Base-by-base conservation (phyloP, 1,140 invertebrate species). In the Diorhabda carinulata region DNA sequence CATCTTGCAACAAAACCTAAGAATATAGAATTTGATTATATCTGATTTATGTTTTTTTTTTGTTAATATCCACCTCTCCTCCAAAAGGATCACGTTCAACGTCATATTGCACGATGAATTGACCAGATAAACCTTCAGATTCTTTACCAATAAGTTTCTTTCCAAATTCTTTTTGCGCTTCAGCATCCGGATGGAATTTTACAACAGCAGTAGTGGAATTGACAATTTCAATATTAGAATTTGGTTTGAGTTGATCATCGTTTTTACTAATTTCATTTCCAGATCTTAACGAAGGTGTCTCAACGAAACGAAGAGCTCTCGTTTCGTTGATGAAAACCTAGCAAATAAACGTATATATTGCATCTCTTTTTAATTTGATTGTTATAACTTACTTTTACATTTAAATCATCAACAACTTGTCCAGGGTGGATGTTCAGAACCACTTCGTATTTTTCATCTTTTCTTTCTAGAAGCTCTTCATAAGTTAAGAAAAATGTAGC, bases 31-130 rank as follows among this genome's bases (percentile, higher is more conserved):
- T 25, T 25, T 25, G 25, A 25, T 25, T 25, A 25, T 25, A 25
- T 25, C 25, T 25, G 57, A 2, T 8, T n/a, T 3, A 52, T 52
- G 47, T 52, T 52, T 52, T 6, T 52, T 52, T 52, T 3, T 3
- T 3, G n/a, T 52, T 52, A 3, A 52, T 52, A 52, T 52, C 77
- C 66, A 89, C 78, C 78, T 88, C 83, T 61, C 86, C 87, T 43
- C 83, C 82, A 10, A 75, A 64, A 2, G 81, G 74, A 62, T 82
- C 78, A 43, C 85, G 77, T 43, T 86, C 83, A 0, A 89, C 86
- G 67, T 89, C 87, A 74, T 89, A 89, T 68, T 87, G 85, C 4
- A 89, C 86, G 3, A 88, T 82, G 70, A 89, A 87, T 72, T 89
- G 87, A 44, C 87, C 87, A 57, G 84, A 78, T 10, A 86, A 74